A percentile compares a stretch with the other conserved stretches of the same genome.
Evolutionary conservation across 2,113 vertebrate species (phyloP).

Genomic region (Recurvirostra avosetta): DNA sequence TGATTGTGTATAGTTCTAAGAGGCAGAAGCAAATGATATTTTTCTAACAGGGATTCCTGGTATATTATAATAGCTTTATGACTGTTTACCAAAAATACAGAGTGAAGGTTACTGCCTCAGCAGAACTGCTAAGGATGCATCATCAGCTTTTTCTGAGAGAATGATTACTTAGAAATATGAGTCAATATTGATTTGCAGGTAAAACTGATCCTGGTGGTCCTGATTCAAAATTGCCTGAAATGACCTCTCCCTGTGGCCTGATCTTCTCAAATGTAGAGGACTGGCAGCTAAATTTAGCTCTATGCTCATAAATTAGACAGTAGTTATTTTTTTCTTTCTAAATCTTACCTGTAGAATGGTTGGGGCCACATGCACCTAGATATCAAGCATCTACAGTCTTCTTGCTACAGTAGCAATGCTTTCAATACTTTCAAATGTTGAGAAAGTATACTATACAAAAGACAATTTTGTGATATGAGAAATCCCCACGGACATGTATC

Average conservation of each 20-base stretch:
- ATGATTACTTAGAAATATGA: neutral
- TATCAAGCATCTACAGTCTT: neutral
- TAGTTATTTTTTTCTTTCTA: neutral
- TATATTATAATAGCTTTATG: neutral
- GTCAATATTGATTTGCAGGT: neutral
- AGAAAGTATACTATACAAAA: neutral
- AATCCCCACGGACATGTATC: neutral
- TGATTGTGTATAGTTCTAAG: neutral
- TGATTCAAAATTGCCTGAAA: neutral
- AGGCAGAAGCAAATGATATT: neutral
- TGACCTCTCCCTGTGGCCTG: neutral
- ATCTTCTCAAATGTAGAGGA: neutral
- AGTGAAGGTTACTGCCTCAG: neutral
- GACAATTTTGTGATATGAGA: neutral
- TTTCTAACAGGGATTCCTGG: neutral
- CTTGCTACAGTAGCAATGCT: neutral
- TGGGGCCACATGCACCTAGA: neutral
- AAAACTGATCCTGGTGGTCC: neutral
- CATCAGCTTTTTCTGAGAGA: neutral
- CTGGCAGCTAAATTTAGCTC: neutral
- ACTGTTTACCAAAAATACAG: neutral
- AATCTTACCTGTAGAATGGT: neutral
- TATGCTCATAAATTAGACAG: neutral
- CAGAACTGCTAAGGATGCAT: neutral
- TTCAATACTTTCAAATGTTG: neutral